Evolutionary conservation across 2,797 vertebrate species (phyloP), one percentile per base, ranked within the genome.

Genomic region (Chiroxiphia lanceolata): DNA sequence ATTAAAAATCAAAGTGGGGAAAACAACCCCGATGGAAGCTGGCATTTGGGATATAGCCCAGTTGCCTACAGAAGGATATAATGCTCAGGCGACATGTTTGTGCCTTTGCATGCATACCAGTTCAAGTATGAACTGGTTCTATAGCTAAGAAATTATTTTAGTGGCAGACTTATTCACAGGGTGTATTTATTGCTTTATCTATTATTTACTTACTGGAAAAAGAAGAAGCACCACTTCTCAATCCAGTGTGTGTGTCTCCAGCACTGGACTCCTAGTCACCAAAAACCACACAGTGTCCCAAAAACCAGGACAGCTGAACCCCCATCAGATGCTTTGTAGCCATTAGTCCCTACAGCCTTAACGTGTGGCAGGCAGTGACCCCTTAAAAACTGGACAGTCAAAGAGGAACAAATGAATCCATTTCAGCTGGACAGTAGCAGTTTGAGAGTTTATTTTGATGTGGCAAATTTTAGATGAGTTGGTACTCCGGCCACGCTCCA

Each of bases 1-100:
- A 94, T 94, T 95, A 87, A 71, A 93, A 95, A 95, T 93, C 93
- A 89, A 96, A 96, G 85, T 70, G 44, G 89, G 88, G 90, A 94
- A 96, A 96, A 89, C 51, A 88, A 31, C 26, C 63, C 89, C 0
- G 27, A 47, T 93, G 91, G 85, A 95, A 87, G 80, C 74, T 94
- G 94, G 80, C 83, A 76, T 59, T 91, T 80, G 91, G 91, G 93
- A 69, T 63, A 47, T 2, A 93, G 85, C 59, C 83, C 40, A 34
- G 86, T 31, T 80, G 90, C 86, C 89, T 95, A 27, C 51, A 78
- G 82, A 79, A 85, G 79, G 65, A 56, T 74, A 56, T 12, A 91
- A 67, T 12, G 84, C 75, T 92, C 60, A 34, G 75, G 67, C 10
- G 0, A 85, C 80, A 69, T 4, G 86, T 65, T 76, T 87, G 48